These are phyloP conservation scores for Clarias magur DNA, from an alignment of 2,113 vertebrate species.

Conservation along the genomic window DNA sequence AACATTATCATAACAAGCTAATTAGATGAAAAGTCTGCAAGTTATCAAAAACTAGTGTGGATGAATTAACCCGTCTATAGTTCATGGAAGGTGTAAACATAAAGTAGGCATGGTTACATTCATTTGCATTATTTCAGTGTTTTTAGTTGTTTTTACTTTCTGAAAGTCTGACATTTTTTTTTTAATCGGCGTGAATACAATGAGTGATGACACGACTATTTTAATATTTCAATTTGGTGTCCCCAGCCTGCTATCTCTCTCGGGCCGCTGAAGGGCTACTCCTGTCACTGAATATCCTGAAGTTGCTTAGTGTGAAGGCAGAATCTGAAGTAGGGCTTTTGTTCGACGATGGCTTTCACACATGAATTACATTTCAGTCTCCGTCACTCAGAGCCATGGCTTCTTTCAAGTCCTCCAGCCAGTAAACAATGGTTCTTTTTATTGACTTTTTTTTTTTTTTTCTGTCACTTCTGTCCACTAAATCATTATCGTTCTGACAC, in stretches of 20 bases:
- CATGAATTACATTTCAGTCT: slow-evolving; percentile 21
- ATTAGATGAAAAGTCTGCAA: not conserved
- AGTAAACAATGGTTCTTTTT: slow-evolving; percentile 26
- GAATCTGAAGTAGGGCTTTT: slow-evolving; percentile 16
- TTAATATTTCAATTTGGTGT: not conserved
- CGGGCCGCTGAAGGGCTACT: too few species aligned
- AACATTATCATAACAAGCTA: too few species aligned
- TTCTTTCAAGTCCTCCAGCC: slow-evolving; percentile 17
- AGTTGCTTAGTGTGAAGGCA: slow-evolving; percentile 5
- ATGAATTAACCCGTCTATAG: not conserved
- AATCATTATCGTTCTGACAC: slow-evolving; percentile 19
- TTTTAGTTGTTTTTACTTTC: not conserved
- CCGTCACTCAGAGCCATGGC: slow-evolving; percentile 1
- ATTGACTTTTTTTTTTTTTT: not conserved
- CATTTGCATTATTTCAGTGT: not conserved
- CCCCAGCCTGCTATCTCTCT: not conserved
- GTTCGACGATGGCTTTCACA: not conserved
- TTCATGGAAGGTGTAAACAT: not conserved
- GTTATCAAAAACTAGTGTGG: not conserved
- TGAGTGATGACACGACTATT: not conserved
- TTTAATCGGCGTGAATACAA: not conserved
- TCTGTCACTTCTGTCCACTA: not conserved
- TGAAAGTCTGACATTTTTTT: not conserved
- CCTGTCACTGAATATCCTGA: not conserved
- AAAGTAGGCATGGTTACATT: not conserved